These are phyloP conservation scores for Columba livia DNA, from an alignment of 2,113 vertebrate genomes.

Conservation along the genomic window DNA sequence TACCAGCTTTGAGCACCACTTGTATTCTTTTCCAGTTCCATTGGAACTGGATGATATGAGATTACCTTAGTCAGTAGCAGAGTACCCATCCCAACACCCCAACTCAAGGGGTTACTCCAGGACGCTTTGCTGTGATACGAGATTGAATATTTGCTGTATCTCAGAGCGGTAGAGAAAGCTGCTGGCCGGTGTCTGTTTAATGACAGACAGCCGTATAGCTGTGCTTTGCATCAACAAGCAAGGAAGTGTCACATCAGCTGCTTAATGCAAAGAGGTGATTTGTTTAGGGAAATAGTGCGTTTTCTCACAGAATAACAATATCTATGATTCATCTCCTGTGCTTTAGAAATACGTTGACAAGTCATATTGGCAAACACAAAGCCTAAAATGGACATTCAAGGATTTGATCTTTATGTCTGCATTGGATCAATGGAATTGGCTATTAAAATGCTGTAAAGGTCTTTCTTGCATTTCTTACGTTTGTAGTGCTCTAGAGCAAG, in stretches of 20 bases:
- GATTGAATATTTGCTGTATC: background rate
- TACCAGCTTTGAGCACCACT: background rate
- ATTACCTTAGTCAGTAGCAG: background rate
- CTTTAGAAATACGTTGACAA: background rate
- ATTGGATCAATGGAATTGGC: conserved; percentile 3
- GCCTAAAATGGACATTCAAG: background rate
- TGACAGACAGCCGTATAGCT: background rate
- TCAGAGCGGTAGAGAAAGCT: background rate
- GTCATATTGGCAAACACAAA: conserved; percentile 6
- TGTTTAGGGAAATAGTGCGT: conserved; percentile 5
- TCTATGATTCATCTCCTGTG: background rate
- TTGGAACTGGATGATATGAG: background rate
- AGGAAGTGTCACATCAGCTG: conserved; percentile 13
- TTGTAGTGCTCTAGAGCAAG: background rate
- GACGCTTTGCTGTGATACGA: background rate
- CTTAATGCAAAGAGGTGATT: conserved; percentile 9
- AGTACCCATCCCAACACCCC: background rate
- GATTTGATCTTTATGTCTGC: conserved; percentile 15
- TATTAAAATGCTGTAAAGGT: background rate
- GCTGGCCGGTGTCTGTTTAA: background rate
- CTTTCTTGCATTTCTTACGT: background rate
- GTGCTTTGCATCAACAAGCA: conserved; percentile 18
- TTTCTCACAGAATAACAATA: conserved; percentile 23
- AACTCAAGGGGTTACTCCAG: background rate
- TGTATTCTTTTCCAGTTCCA: background rate